Conservation (phyloP, 2,113 vertebrate genomes). For the Sardina pilchardus region DNA sequence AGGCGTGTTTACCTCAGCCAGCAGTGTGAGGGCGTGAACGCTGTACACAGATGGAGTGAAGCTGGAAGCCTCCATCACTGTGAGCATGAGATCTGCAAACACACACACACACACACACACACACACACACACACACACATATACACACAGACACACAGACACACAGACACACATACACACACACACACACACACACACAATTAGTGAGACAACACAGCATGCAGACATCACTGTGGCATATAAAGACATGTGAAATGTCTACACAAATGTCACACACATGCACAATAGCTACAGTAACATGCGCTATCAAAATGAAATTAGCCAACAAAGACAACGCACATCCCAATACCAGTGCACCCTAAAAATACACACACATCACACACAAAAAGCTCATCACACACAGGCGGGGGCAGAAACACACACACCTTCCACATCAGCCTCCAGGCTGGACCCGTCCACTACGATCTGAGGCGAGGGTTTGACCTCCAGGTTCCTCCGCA, state of each 20-base stretch:
- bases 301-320: too few species aligned
- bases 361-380: slow-evolving; percentile 2
- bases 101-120: not conserved
- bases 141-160: too few species aligned
- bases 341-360: slow-evolving; percentile 24
- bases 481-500: slow-evolving; percentile 95
- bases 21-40: slow-evolving; percentile 92
- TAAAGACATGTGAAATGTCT: not conserved
- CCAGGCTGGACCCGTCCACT: slow-evolving; percentile 87
- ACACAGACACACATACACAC: slow-evolving; percentile 39
- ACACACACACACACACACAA: slow-evolving; percentile 36
- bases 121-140: slow-evolving; percentile 29
- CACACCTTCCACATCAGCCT: slow-evolving; percentile 92
- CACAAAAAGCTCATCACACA: slow-evolving; percentile 46
- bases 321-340: not conserved
- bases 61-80: slow-evolving; percentile 92
- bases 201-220: slow-evolving; percentile 37
- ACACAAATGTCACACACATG: not conserved
- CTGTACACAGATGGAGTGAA: slow-evolving; percentile 97
- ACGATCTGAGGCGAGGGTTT: slow-evolving; percentile 95
- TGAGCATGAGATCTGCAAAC: slow-evolving; percentile 91
- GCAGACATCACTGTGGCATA: not conserved
- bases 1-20: slow-evolving; percentile 86
- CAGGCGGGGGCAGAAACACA: slow-evolving; percentile 12
- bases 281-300: not conserved